Percentiles rank a stretch among this genome's conserved stretches.
Conservation (phyloP, 2,113 vertebrate species). For the Amblyopsis rosae region DNA sequence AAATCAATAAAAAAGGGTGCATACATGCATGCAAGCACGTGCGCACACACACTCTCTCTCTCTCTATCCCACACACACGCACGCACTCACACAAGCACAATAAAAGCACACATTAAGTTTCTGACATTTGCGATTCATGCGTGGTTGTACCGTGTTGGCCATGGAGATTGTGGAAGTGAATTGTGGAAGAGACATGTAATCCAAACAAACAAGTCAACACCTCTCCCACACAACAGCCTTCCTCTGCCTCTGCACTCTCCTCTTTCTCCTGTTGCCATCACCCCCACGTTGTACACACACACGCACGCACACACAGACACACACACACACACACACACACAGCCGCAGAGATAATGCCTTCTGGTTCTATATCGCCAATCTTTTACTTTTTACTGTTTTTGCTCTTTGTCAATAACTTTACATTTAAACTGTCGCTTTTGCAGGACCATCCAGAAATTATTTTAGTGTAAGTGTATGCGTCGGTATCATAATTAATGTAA, state of each 20-base stretch:
- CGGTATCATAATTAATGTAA: slow-evolving; percentile 23
- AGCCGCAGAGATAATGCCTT: slow-evolving; percentile 10
- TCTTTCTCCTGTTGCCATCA: slow-evolving; percentile 50
- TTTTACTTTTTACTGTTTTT: background rate
- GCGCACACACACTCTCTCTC: background rate
- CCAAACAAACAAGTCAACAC: slow-evolving; percentile 70
- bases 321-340: slow-evolving; percentile 4
- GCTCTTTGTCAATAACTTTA: too few relatives aligned
- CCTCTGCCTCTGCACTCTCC: slow-evolving; percentile 52
- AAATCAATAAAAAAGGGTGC: background rate
- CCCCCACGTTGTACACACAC: slow-evolving; percentile 16
- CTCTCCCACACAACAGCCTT: slow-evolving; percentile 71
- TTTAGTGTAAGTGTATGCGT: slow-evolving; percentile 18
- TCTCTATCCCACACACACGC: background rate
- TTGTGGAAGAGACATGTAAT: slow-evolving; percentile 59
- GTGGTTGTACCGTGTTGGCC: slow-evolving; percentile 41
- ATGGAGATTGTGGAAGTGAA: slow-evolving; percentile 41
- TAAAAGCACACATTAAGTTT: slow-evolving; percentile 24
- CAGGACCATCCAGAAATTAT: background rate
- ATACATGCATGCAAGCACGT: background rate
- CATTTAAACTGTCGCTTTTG: too few relatives aligned
- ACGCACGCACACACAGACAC: background rate
- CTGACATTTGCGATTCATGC: slow-evolving; percentile 44
- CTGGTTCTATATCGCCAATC: slow-evolving; percentile 5
- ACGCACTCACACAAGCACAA: background rate